Conservation (phyloP, 2,888 invertebrate species). For the Phalera bucephala region DNA sequence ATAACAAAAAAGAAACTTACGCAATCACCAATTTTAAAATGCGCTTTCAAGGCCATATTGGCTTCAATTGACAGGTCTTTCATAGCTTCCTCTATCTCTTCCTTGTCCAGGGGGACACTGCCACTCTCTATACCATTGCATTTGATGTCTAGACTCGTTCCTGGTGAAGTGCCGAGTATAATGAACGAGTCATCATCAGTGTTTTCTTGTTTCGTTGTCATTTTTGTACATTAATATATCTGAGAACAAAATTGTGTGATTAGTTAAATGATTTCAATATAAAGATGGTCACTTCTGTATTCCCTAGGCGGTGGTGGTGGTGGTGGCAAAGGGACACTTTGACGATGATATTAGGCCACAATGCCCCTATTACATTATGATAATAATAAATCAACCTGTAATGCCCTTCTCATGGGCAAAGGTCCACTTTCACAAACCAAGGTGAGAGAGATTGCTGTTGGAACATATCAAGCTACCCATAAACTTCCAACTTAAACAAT, state of each 20-base stretch:
- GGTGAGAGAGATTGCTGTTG: too few species aligned
- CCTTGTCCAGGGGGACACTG: constrained; percentile 39
- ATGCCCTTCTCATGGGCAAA: too few species aligned
- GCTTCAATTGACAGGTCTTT: constrained; percentile 63
- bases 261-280: too few species aligned
- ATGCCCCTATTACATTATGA: too few species aligned
- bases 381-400: too few species aligned
- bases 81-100: constrained; percentile 65
- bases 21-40: constrained; percentile 64
- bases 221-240: constrained; percentile 37
- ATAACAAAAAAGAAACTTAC: constrained; percentile 47
- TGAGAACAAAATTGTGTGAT: background rate
- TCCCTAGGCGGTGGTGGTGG: too few species aligned
- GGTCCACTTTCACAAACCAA: too few species aligned
- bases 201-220: constrained; percentile 50
- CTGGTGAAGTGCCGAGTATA: constrained; percentile 70
- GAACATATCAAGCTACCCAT: too few species aligned
- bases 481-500: too few species aligned
- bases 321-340: too few species aligned
- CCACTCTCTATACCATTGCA: constrained; percentile 46
- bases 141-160: constrained; percentile 61
- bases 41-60: constrained; percentile 68
- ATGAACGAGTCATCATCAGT: constrained; percentile 76
- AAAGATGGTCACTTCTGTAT: too few species aligned
- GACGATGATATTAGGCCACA: too few species aligned